Base-by-base conservation (phyloP, 2,113 vertebrate genomes). In the Larimichthys crocea region DNA sequence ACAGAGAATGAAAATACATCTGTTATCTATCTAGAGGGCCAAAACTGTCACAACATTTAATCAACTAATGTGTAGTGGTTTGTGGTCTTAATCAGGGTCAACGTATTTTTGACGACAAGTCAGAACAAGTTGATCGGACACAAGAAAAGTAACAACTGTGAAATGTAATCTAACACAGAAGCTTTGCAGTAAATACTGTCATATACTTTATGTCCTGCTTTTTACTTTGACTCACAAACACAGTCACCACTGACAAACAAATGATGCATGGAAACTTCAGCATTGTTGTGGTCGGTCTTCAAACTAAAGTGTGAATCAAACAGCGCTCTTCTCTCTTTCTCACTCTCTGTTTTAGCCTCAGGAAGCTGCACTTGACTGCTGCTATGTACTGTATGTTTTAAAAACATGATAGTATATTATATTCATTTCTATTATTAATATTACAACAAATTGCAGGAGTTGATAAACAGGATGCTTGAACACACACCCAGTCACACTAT, bases 191-290 rank as follows among this genome's bases (percentile, higher is more conserved):
- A 14, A 15, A 53, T 24, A 24, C 29, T 52, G 14, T 48, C 4
- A 15, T 15, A 16, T 8, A 35, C 35, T 48, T 16, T 15, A 48
- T 48, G 44, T 46, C 31, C 0, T 62, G 0, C 59, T 80, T 68
- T 62, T 6, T 55, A 44, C 61, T 63, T 31, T 49, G 22, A 16
- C 46, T 48, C 11, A 48, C 10, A 48, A 12, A 48, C 3, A 50
- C 1, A 42, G 35, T 24, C 50, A 60, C 52, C 31, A 0, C 17
- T 55, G 74, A 55, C 31, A 44, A 35, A 19, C 20, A 49, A 74
- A 5, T 53, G 53, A 50, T 50, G 61, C 14, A 79, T 62, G 83
- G 86, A 86, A 88, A 88, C 77, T 76, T 68, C 0, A 42, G 46
- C 74, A 55, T 17, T 14, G 12, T 24, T 73, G 84, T 76, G 75